Evolutionary conservation across 2,797 vertebrate genomes (phyloP), one percentile per base, ranked within the genome.

Genomic region (Leptoclinus maculatus): DNA sequence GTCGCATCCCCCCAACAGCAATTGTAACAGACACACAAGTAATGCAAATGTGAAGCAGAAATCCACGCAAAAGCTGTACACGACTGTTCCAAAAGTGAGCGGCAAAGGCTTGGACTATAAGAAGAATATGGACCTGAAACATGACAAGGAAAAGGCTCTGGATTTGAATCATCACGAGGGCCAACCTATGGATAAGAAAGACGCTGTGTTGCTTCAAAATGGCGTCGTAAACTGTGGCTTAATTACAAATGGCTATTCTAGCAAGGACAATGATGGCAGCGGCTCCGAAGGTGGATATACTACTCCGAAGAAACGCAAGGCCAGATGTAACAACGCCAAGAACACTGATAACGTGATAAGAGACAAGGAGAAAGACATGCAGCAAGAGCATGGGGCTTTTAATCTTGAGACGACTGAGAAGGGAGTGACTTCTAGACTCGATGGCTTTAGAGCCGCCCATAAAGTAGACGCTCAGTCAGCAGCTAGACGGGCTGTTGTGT

Each of bases 201-300:
- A 98, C 91, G 89, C 91, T 60, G 79, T 94, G 74, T 89, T 95
- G 60, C 90, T 98, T 91, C 96, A 96, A 70, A 99, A 99, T 38
- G 98, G 98, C 7, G 86, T 98, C 71, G 92, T 97, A 71, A 95
- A 96, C 90, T 95, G 96, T 83, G 91, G 94, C 89, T 95, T 96
- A 66, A 96, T 99, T 87, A 96, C 96, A n/a, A 99, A 99, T 90
- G 98, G 98, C 91, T 99, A 96, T 72, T 93, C 97, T 65, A 90
- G 96, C 90, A 98, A 96, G 92, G 98, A 99, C 83, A 98, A 98
- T 45, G 98, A 99, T 83, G 97, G 97, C 64, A 99, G 97, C 8
- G 96, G 98, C 77, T 99, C 97, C 0, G 98, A 99, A 92, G 97
- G 96, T 73, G 97, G 98, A 90, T 99, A 98, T 89, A 97, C 97